Percentiles rank a stretch among this genome's conserved stretches.
phyloP scores from a whole-genome alignment of 2,888 invertebrate species.

The Parthenolecanium corni region DNA sequence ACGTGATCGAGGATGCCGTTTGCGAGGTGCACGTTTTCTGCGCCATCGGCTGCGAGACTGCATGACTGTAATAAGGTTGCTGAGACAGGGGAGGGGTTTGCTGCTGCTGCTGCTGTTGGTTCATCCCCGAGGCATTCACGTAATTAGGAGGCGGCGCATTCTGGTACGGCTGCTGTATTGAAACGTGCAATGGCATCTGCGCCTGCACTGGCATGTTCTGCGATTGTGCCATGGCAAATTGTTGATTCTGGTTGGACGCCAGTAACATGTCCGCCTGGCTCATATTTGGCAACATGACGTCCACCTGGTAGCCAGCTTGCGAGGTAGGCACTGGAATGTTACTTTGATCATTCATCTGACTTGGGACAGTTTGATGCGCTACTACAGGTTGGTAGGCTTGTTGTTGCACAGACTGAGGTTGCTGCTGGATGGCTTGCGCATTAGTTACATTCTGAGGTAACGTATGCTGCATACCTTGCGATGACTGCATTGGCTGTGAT shows the following conservation, averaged over 20 bases:
- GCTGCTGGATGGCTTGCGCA: conserved; percentile 20
- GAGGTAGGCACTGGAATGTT: conserved; percentile 19
- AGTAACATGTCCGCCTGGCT: conserved; percentile 1
- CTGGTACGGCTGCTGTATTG: conserved; percentile 9
- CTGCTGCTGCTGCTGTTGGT: conserved; percentile 8
- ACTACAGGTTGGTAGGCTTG: conserved; percentile 3
- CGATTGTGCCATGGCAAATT: neutral
- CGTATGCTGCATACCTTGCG: conserved; percentile 38
- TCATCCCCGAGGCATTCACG: conserved; percentile 2
- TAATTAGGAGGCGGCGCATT: neutral
- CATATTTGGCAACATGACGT: conserved; percentile 9
- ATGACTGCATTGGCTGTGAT: conserved; percentile 37
- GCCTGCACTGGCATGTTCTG: conserved; percentile 5
- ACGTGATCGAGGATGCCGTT: conserved; percentile 2
- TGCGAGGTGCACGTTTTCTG: neutral
- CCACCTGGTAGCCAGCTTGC: neutral
- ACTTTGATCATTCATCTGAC: conserved; percentile 10
- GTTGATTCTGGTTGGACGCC: conserved; percentile 5
- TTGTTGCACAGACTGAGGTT: conserved; percentile 32
- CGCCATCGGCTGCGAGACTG: neutral
- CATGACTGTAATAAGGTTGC: conserved; percentile 1
- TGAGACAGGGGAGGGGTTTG: conserved; percentile 14
- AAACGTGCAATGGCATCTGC: conserved; percentile 14
- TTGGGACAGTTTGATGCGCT: conserved; percentile 3
- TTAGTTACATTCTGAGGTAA: conserved; percentile 1